Conservation (phyloP, 2,888 invertebrate genomes). For the Flexamia atlantica region DNA sequence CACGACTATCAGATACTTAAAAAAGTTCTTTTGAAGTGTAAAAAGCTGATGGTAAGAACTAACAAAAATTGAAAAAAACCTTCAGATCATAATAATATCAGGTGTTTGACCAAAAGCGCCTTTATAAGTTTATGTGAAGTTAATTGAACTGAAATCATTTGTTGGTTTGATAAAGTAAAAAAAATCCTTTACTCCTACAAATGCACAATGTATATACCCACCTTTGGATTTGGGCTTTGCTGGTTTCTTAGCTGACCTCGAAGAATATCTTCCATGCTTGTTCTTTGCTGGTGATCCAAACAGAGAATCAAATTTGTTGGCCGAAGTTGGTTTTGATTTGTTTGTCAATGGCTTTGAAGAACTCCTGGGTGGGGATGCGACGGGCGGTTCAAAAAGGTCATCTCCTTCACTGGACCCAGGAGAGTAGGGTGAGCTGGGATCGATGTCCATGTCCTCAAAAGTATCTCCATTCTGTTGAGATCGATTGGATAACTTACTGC, state of each 20-base stretch:
- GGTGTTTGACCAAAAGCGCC: too few species aligned
- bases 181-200: too few species aligned
- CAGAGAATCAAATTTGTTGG: constrained; percentile 80
- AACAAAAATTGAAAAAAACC: too few species aligned
- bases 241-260: constrained; percentile 55
- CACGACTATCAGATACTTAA: too few species aligned
- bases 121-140: too few species aligned
- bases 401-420: constrained; percentile 94
- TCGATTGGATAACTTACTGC: constrained; percentile 72
- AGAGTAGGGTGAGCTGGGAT: constrained; percentile 85
- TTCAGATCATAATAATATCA: too few species aligned
- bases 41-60: too few species aligned
- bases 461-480: constrained; percentile 65
- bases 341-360: constrained; percentile 49
- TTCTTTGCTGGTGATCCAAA: constrained; percentile 74
- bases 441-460: constrained; percentile 64
- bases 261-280: constrained; percentile 50
- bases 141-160: too few species aligned
- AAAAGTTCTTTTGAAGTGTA: too few species aligned
- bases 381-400: constrained; percentile 90
- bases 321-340: constrained; percentile 54
- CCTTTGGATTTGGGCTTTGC: constrained; percentile 58
- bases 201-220: neutral
- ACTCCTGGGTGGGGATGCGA: constrained; percentile 69
- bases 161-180: too few species aligned